Percentiles rank a stretch among this genome's conserved stretches.
phyloP scores from a whole-genome alignment of 2,888 invertebrate species.

The Morpho helenor region DNA sequence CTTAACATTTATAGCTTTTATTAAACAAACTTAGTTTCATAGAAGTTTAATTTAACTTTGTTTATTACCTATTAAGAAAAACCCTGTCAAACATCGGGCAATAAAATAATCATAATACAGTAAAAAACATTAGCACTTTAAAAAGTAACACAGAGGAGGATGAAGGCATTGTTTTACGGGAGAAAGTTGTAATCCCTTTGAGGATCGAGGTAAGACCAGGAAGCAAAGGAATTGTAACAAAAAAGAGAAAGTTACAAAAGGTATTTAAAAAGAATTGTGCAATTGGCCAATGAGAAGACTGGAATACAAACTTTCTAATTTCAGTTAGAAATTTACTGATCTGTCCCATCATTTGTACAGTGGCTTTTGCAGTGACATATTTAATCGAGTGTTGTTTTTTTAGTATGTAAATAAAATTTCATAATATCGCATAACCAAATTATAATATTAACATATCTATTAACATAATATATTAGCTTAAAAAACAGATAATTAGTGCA shows the following conservation, averaged over 20 bases:
- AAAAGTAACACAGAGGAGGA: too few species aligned
- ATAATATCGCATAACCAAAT: too few species aligned
- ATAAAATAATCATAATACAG: background rate
- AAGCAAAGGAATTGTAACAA: slow-evolving; percentile 70
- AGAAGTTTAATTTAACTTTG: slow-evolving; percentile 1
- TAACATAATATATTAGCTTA: too few species aligned
- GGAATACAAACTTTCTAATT: slow-evolving; percentile 67
- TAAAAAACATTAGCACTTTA: background rate
- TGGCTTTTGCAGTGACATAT: slow-evolving; percentile 41
- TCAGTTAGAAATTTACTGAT: slow-evolving; percentile 47
- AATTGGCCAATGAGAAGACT: slow-evolving; percentile 56
- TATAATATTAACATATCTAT: too few species aligned
- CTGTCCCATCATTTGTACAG: slow-evolving; percentile 57
- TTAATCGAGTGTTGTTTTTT: slow-evolving; percentile 4
- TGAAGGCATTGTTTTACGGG: slow-evolving; percentile 54
- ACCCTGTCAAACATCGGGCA: background rate
- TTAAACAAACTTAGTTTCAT: too few species aligned
- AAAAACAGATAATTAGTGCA: too few species aligned
- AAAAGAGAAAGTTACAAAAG: slow-evolving; percentile 71
- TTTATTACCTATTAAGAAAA: background rate
- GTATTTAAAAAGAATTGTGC: slow-evolving; percentile 43
- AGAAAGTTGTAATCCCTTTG: slow-evolving; percentile 73
- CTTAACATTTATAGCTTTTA: too few species aligned
- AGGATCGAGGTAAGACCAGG: slow-evolving; percentile 59
- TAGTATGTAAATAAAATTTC: too few species aligned